Base-by-base conservation (phyloP, 1,140 invertebrate genomes). In the Eubasilissa regina region DNA sequence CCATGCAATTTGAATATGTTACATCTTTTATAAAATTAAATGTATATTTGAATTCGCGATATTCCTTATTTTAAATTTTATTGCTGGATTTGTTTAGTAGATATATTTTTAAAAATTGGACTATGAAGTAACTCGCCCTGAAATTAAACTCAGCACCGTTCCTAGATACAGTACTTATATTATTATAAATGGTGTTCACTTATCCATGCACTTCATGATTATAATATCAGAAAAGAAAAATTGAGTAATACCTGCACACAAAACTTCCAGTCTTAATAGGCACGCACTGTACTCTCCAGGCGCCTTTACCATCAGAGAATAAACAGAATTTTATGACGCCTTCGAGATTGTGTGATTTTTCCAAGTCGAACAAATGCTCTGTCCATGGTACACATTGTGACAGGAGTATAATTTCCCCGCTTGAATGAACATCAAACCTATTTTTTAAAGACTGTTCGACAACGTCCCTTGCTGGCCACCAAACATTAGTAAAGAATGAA, bases 201-300 rank as follows among this genome's bases (percentile, higher is more conserved):
- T n/a, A n/a, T n/a, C n/a, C n/a, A n/a, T n/a, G n/a, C n/a, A n/a
- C n/a, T n/a, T n/a, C n/a, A n/a, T n/a, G n/a, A n/a, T n/a, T n/a
- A n/a, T n/a, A n/a, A n/a, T n/a, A n/a, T n/a, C n/a, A n/a, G n/a
- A n/a, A n/a, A n/a, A n/a, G n/a, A n/a, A n/a, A n/a, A n/a, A 66
- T 55, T 25, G 21, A 19, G 60, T 79, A 78, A 84, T 89, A 96
- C 95, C 95, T 93, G 83, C 93, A 93, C 62, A 94, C 84, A 90
- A 97, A 99, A 84, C 96, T 96, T 1, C 91, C 89, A 0, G 90
- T 87, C 43, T 87, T 85, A 3, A 95, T 81, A 13, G 97, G 95
- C 35, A 99, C 94, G 55, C 91, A 92, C 85, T 95, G 95, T 0
- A 99, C 92, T 80, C 97, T 89, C 94, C 95, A 98, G 12, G 87